These are phyloP conservation scores for Tigriopus californicus DNA, from an alignment of 2,888 invertebrate species.

Conservation along the genomic window DNA sequence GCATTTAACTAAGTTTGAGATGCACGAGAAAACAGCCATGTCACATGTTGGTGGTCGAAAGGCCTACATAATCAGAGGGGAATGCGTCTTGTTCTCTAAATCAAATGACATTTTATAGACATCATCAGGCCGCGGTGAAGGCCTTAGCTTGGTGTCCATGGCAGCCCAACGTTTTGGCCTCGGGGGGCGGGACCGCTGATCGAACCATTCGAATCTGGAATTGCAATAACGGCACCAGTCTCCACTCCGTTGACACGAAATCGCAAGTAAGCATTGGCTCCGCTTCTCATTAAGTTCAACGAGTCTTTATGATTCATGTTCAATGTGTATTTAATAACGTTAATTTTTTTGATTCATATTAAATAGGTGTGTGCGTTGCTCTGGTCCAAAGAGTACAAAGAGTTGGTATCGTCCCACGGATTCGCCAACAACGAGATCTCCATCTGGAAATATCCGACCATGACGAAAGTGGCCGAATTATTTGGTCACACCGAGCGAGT, in stretches of 20 bases:
- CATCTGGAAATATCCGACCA: conserved; percentile 89
- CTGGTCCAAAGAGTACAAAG: conserved; percentile 84
- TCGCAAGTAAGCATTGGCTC: conserved; percentile 6
- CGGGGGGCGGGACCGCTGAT: conserved; percentile 91
- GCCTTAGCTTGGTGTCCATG: conserved; percentile 97
- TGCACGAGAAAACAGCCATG: too few species aligned
- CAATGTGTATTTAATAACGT: background rate
- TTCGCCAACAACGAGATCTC: conserved; percentile 84
- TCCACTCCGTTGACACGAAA: conserved; percentile 66
- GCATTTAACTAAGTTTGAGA: too few species aligned
- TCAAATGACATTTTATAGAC: background rate
- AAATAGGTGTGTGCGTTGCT: conserved; percentile 70
- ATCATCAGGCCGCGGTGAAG: conserved; percentile 13
- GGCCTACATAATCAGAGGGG: too few species aligned
- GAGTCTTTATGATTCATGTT: background rate
- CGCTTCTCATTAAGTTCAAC: background rate
- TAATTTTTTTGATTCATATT: background rate
- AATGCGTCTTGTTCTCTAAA: too few species aligned
- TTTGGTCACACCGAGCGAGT: conserved; percentile 74
- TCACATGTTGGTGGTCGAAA: too few species aligned
- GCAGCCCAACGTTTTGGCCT: conserved; percentile 71
- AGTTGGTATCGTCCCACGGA: conserved; percentile 87
- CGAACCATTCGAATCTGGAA: conserved; percentile 44
- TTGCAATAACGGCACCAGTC: conserved; percentile 28
- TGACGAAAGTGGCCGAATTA: conserved; percentile 26